Evolutionary conservation across 2,888 invertebrate genomes (phyloP), one percentile per base, ranked within the genome.

Genomic region (Tetranychus piercei): DNA sequence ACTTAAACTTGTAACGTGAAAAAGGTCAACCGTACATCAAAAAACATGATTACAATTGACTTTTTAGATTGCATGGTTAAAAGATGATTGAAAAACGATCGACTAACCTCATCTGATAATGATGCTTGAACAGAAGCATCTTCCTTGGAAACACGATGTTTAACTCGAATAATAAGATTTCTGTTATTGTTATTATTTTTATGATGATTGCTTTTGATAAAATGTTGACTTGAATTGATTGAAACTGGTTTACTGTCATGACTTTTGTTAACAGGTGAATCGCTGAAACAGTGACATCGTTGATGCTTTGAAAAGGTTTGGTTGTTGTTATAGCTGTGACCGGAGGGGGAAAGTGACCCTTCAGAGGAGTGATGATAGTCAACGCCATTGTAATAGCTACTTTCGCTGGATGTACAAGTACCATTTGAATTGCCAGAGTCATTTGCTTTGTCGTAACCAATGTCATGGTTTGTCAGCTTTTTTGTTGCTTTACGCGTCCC

Each of bases 51-150:
- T 55, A 55, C 55, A 55, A 55, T 55, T 55, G 15, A 1, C 11
- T 55, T 6, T 15, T 15, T 15, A 9, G 9, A 15, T 55, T 55
- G 9, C 2, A 55, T 55, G 9, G 8, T 15, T 55, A 15, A 55
- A 55, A 9, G 15, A 15, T 55, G 55, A 55, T 55, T 55, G 15
- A 34, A 55, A 15, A 55, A 15, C 15, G 15, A 55, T 55, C 15
- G 55, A 55, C 55, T 55, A 55, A 55, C 55, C 69, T 23, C 71
- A 44, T 71, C 71, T 43, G 77, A 76, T n/a, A 77, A 45, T 3
- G 76, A 75, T 6, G 77, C 77, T 70, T 77, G 77, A 65, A 74
- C 74, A 34, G 77, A 77, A 34, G 77, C 77, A 43, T 77, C 73
- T n/a, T 74, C 77, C 73, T 71, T 77, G n/a, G 20, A 9, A 11